Evolutionary conservation across 1,140 invertebrate genomes (phyloP).

Genomic region (Acromyrmex echinatior): DNA sequence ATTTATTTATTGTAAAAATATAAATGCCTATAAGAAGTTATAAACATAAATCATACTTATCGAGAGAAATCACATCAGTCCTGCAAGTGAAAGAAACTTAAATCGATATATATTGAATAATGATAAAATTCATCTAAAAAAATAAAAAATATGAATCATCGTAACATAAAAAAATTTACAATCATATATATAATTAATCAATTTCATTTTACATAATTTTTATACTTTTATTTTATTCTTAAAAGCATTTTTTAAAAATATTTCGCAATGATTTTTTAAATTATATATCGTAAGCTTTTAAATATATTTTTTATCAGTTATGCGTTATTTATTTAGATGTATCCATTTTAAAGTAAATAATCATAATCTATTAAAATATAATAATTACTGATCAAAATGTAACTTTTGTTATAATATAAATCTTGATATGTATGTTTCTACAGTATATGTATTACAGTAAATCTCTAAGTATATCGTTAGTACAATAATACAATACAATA

Average conservation of each 20-base stretch:
- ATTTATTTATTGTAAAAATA: conserved; percentile 57
- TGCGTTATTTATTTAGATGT: background rate
- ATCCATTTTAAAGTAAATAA: background rate
- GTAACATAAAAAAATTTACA: conserved; percentile 1
- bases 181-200: background rate
- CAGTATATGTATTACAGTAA: too few species aligned
- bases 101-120: background rate
- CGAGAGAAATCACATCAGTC: background rate
- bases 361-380: background rate
- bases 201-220: background rate
- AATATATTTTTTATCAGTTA: background rate
- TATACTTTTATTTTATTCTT: background rate
- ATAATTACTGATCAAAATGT: background rate
- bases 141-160: background rate
- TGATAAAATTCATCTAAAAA: background rate
- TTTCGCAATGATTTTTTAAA: background rate
- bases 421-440: background rate
- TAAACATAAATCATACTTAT: background rate
- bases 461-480: background rate
- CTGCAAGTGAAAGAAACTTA: conserved; percentile 17
- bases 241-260: background rate
- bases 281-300: background rate
- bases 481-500: background rate
- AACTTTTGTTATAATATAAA: conserved; percentile 5
- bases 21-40: background rate